These are phyloP conservation scores for Plagodis dolabraria DNA, from an alignment of 2,888 invertebrate genomes.

Conservation along the genomic window DNA sequence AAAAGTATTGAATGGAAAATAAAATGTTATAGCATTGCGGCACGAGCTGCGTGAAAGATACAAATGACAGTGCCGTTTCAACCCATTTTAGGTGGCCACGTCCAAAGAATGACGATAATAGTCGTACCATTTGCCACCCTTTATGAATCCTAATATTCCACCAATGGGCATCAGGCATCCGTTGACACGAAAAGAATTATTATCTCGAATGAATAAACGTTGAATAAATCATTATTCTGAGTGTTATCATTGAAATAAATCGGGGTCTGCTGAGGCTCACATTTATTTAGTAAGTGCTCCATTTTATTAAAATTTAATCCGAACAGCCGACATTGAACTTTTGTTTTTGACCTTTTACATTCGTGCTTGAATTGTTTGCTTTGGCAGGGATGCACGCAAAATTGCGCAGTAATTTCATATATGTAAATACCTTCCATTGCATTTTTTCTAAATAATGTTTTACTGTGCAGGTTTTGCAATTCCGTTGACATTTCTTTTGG, in stretches of 20 bases:
- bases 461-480: too few relatives aligned
- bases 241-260: conserved; percentile 19
- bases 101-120: conserved; percentile 15
- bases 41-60: conserved; percentile 8
- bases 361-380: background rate
- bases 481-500: too few relatives aligned
- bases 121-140: conserved; percentile 10
- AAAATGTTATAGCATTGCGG: conserved; percentile 16
- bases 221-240: conserved; percentile 28
- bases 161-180: conserved; percentile 21
- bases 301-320: background rate
- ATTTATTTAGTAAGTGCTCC: conserved; percentile 5
- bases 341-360: background rate
- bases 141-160: conserved; percentile 19
- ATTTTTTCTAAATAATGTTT: too few relatives aligned
- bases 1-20: background rate
- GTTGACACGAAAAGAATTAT: conserved; percentile 23
- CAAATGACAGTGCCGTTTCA: conserved; percentile 6
- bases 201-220: conserved; percentile 27
- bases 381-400: too few relatives aligned
- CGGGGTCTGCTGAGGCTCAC: conserved; percentile 2
- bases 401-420: too few relatives aligned
- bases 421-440: too few relatives aligned
- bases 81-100: conserved; percentile 8
- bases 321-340: background rate